Evolutionary conservation across 2,888 invertebrate genomes (phyloP).

Genomic region (Eupithecia exiguata): DNA sequence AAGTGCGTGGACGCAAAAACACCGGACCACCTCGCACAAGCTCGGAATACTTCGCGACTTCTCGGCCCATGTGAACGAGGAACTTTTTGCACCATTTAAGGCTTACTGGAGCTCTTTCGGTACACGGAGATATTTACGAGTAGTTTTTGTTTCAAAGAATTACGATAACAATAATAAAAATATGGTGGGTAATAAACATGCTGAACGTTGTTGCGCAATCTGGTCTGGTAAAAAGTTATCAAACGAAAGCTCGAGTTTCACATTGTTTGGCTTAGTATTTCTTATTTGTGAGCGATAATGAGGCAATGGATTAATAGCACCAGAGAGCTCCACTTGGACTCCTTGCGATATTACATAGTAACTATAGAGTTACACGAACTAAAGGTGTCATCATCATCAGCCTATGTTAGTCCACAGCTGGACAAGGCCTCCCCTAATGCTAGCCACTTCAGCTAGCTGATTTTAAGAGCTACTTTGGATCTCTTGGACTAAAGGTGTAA

Average conservation of each 20-base stretch:
- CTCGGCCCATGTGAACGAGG: slow-evolving; percentile 40
- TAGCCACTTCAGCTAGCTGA: too few relatives aligned
- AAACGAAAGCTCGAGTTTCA: background rate
- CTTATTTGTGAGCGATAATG: background rate
- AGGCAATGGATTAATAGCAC: background rate
- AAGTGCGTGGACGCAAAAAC: slow-evolving; percentile 76
- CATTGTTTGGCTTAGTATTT: background rate
- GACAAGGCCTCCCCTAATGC: too few relatives aligned
- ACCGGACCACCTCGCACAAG: slow-evolving; percentile 56
- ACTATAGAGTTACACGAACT: background rate
- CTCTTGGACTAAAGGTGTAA: background rate
- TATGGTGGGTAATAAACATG: background rate
- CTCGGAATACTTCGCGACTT: slow-evolving; percentile 60
- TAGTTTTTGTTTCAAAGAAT: too few relatives aligned
- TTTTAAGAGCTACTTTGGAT: too few relatives aligned
- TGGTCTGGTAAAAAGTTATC: background rate
- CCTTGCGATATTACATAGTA: too few relatives aligned
- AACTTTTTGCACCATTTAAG: slow-evolving; percentile 41
- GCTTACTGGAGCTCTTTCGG: slow-evolving; percentile 1
- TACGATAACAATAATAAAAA: background rate
- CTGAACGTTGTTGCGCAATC: slow-evolving; percentile 1
- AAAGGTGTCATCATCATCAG: background rate
- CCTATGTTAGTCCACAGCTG: too few relatives aligned
- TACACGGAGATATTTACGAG: slow-evolving; percentile 9
- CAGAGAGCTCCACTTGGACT: background rate